Evolutionary conservation across 2,113 vertebrate species (phyloP).

Genomic region (Girardinichthys multiradiatus): DNA sequence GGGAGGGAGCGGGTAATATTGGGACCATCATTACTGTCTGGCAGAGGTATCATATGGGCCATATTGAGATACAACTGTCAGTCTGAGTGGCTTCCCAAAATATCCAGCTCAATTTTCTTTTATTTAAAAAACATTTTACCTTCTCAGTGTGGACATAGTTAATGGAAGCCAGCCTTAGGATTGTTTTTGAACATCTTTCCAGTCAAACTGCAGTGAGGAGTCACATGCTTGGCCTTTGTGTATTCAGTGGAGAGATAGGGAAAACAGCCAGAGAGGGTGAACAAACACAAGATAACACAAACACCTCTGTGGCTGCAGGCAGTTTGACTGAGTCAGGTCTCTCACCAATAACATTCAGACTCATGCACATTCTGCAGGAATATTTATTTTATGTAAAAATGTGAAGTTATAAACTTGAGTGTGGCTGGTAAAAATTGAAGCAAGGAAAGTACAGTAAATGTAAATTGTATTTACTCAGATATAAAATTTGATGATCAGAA

Average conservation of each 20-base stretch:
- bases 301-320: conserved; percentile 38
- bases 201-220: conserved; percentile 6
- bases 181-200: conserved; percentile 26
- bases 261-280: conserved; percentile 43
- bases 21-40: conserved; percentile 32
- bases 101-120: conserved; percentile 7
- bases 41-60: conserved; percentile 27
- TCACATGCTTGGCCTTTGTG: conserved; percentile 43
- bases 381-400: neutral
- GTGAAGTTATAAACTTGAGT: neutral
- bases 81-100: conserved; percentile 16
- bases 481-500: no score
- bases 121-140: conserved; percentile 15
- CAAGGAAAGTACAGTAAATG: no score
- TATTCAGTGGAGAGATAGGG: conserved; percentile 32
- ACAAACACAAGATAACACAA: conserved; percentile 37
- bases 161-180: conserved; percentile 27
- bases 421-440: no score
- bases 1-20: conserved; percentile 25
- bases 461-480: no score
- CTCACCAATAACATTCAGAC: neutral
- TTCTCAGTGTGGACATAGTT: conserved; percentile 17
- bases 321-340: conserved; percentile 10
- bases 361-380: neutral
- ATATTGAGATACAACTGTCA: conserved; percentile 16